Conservation (phyloP, 2,797 vertebrate genomes). For the Potorous gilbertii region DNA sequence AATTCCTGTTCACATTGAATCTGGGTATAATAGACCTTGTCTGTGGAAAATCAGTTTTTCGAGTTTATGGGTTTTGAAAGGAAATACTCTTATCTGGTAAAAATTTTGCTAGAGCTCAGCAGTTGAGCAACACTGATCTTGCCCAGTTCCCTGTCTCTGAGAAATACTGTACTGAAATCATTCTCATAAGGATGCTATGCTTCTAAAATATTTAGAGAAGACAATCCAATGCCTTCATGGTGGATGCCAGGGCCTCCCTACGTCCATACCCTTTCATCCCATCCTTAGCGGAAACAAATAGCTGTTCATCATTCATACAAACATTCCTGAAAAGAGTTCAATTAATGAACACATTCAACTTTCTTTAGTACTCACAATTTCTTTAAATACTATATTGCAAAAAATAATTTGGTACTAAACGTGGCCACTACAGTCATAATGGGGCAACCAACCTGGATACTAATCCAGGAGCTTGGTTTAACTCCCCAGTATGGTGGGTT, state of each 20-base stretch:
- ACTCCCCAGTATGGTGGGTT: background rate
- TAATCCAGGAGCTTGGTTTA: background rate
- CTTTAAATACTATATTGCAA: background rate
- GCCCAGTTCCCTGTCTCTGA: background rate
- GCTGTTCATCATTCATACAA: background rate
- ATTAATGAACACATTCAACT: background rate
- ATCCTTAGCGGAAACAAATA: background rate
- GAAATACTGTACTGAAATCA: background rate
- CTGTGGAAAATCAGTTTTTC: background rate
- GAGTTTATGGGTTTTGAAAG: background rate
- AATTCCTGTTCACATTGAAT: background rate
- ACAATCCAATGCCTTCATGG: background rate
- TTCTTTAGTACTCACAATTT: background rate
- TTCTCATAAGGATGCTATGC: background rate
- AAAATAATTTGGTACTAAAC: background rate
- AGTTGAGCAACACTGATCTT: background rate
- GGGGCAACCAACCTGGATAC: background rate
- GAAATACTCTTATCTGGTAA: background rate
- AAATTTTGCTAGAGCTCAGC: background rate
- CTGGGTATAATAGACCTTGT: background rate
- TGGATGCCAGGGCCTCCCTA: background rate
- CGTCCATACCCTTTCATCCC: background rate
- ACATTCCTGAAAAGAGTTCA: background rate
- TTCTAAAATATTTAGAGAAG: background rate
- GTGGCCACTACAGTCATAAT: background rate